Evolutionary conservation across 1,140 invertebrate species (phyloP), one percentile per base, ranked within the genome.

Genomic region (Sminthurides bifidus): DNA sequence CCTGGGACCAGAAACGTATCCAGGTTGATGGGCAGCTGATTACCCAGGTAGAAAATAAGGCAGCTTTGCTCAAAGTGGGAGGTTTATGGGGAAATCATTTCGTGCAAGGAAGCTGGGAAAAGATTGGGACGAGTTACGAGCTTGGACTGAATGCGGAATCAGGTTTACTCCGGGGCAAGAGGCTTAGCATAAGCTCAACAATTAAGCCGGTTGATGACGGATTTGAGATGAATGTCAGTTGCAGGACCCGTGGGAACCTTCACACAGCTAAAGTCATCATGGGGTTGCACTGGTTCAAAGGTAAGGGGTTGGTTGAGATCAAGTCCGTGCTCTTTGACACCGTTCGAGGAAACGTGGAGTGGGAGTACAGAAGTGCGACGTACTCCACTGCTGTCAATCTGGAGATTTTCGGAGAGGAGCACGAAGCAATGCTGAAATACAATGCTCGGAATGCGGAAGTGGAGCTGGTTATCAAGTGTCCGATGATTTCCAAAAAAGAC

Each of bases 51-150:
- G 27, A 52, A n/a, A 6, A n/a, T 1, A 14, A 59, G 8, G 44
- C 49, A 14, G 12, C 52, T 14, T 48, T 35, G 4, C 0, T 19
- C 19, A 61, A 58, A 54, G 23, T 38, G 15, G 30, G 38, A 6
- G 63, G 59, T 2, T 59, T 35, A 19, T 56, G 52, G 14, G 59
- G 59, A 14, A 31, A 53, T 45, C 63, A 60, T 45, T 60, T 50
- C 30, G 17, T 52, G 2, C 52, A 62, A 49, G 27, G 14, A 17
- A 21, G 15, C 37, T 30, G 5, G 21, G 46, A 41, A 24, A 52
- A 6, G 37, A 41, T 23, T 19, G 17, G 4, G 27, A 38, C 24
- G 52, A 27, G 24, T 17, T 50, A 44, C 17, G n/a, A 37, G 23
- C 15, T 44, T 2, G 56, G 56, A 46, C 17, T 62, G 19, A 56